Conservation (phyloP, 2,888 invertebrate genomes). For the Panzeria rudis region DNA sequence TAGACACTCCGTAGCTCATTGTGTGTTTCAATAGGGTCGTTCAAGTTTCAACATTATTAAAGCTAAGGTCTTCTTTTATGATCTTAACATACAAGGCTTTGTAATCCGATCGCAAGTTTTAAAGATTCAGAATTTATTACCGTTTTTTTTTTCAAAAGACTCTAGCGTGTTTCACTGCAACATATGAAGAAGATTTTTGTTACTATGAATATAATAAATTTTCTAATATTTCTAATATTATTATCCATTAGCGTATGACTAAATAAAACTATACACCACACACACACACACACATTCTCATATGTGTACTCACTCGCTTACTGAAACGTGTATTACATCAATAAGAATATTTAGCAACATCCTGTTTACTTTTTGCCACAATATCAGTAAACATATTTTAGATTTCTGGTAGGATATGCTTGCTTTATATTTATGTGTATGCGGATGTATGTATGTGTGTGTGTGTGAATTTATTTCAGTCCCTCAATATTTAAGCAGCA, state of each 20-base stretch:
- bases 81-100: too few species aligned
- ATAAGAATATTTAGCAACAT: slow-evolving; percentile 25
- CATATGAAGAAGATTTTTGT: too few species aligned
- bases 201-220: background rate
- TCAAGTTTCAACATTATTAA: too few species aligned
- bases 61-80: too few species aligned
- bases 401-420: background rate
- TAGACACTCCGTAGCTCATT: too few species aligned
- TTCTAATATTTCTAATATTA: background rate
- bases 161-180: too few species aligned
- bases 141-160: too few species aligned
- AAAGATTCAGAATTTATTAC: too few species aligned
- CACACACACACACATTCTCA: background rate
- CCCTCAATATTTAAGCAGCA: background rate
- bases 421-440: background rate
- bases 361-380: slow-evolving; percentile 30
- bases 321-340: background rate
- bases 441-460: background rate
- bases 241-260: too few species aligned
- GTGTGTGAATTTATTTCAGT: background rate
- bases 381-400: slow-evolving; percentile 14
- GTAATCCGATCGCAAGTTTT: too few species aligned
- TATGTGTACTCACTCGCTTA: background rate
- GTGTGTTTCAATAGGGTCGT: too few species aligned
- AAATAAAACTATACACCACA: background rate